Conservation (phyloP, 2,113 vertebrate genomes). For the Thamnophis sirtalis region DNA sequence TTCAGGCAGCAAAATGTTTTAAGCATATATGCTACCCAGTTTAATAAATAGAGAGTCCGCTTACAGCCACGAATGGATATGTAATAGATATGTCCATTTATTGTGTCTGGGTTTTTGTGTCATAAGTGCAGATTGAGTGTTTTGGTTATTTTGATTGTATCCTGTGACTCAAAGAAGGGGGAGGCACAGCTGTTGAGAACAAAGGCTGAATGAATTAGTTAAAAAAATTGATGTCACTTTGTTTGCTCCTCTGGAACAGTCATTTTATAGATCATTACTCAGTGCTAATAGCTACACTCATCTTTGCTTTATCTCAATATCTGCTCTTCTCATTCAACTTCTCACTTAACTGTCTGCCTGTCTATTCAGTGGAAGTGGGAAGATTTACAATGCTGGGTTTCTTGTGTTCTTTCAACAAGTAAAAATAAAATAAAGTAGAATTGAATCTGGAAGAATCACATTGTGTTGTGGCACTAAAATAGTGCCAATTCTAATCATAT, state of each 20-base stretch:
- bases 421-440: neutral
- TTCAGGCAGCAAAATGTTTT: neutral
- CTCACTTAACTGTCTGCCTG: neutral
- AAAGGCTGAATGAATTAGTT: neutral
- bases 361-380: neutral
- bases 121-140: neutral
- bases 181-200: neutral
- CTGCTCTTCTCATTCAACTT: neutral
- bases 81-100: neutral
- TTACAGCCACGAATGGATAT: neutral
- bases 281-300: neutral
- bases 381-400: neutral
- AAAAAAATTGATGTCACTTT: neutral
- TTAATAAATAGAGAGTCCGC: neutral
- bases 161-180: neutral
- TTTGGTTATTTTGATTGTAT: neutral
- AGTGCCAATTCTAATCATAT: neutral
- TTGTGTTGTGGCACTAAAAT: neutral
- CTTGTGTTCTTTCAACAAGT: neutral
- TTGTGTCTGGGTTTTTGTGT: neutral
- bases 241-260: neutral
- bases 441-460: neutral
- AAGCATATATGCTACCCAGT: neutral
- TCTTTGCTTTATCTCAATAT: neutral
- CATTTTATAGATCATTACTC: neutral